A percentile compares a stretch with the other conserved stretches of the same genome.
Evolutionary conservation across 2,113 vertebrate genomes (phyloP).

Genomic region (Leuciscus idus): DNA sequence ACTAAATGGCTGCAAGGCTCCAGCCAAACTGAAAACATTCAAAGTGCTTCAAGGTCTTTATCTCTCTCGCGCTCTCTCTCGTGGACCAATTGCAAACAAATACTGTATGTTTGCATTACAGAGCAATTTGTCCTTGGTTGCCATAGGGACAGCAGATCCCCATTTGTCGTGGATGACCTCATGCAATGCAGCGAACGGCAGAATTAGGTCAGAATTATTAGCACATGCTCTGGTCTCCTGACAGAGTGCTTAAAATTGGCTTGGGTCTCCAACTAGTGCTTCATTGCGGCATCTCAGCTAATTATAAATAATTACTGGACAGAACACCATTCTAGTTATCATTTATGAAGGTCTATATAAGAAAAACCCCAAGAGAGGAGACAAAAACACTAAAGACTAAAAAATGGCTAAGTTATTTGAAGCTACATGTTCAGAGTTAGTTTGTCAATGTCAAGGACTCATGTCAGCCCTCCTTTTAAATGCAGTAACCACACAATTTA

Average conservation of each 20-base stretch:
- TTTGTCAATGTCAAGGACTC: background rate
- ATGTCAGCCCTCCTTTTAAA: background rate
- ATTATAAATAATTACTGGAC: constrained; percentile 72
- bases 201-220: constrained; percentile 66
- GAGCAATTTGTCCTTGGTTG: constrained; percentile 45
- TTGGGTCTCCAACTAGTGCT: constrained; percentile 64
- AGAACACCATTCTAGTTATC: constrained; percentile 54
- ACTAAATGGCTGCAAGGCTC: background rate
- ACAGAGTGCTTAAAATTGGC: constrained; percentile 68
- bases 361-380: constrained; percentile 43
- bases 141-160: constrained; percentile 38
- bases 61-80: background rate
- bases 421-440: background rate
- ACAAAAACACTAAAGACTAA: background rate
- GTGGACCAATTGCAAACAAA: constrained; percentile 30
- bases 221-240: constrained; percentile 57
- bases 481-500: background rate
- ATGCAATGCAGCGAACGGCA: constrained; percentile 36
- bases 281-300: constrained; percentile 65
- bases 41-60: background rate
- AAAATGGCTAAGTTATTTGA: background rate
- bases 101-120: constrained; percentile 39
- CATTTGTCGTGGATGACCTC: background rate
- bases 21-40: background rate
- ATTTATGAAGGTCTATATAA: constrained; percentile 55